phyloP scores from a whole-genome alignment of 2,888 invertebrate genomes.

The Asteroscopus sphinx region DNA sequence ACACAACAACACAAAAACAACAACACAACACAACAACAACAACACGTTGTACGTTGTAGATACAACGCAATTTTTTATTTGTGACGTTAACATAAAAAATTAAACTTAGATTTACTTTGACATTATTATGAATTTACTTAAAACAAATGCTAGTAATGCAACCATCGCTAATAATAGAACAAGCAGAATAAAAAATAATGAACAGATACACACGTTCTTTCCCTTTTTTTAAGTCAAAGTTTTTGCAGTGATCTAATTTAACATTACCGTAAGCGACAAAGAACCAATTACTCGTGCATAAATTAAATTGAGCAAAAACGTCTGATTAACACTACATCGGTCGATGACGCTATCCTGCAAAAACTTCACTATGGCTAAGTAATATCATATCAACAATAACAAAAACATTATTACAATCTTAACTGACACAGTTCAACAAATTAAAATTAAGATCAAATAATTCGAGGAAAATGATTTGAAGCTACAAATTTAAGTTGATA shows the following conservation, averaged over 20 bases:
- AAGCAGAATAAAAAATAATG: neutral
- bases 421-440: constrained; percentile 5
- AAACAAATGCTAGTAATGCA: too few relatives aligned
- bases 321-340: neutral
- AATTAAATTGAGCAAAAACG: constrained; percentile 31
- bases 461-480: neutral
- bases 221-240: neutral
- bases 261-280: constrained; percentile 15
- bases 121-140: too few relatives aligned
- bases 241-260: constrained; percentile 18
- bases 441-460: constrained; percentile 1
- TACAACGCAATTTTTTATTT: too few relatives aligned
- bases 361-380: constrained; percentile 36
- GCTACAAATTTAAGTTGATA: constrained; percentile 15
- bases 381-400: constrained; percentile 28
- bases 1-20: too few relatives aligned
- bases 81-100: too few relatives aligned
- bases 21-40: too few relatives aligned
- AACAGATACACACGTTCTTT: neutral
- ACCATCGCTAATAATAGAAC: constrained; percentile 1
- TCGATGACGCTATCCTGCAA: constrained; percentile 35
- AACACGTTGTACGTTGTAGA: too few relatives aligned
- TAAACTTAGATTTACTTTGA: too few relatives aligned
- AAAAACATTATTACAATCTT: constrained; percentile 24
- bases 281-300: constrained; percentile 32